Evolutionary conservation across 2,888 invertebrate genomes (phyloP), one percentile per base, ranked within the genome.

Genomic region (Lasioglossum vierecki): DNA sequence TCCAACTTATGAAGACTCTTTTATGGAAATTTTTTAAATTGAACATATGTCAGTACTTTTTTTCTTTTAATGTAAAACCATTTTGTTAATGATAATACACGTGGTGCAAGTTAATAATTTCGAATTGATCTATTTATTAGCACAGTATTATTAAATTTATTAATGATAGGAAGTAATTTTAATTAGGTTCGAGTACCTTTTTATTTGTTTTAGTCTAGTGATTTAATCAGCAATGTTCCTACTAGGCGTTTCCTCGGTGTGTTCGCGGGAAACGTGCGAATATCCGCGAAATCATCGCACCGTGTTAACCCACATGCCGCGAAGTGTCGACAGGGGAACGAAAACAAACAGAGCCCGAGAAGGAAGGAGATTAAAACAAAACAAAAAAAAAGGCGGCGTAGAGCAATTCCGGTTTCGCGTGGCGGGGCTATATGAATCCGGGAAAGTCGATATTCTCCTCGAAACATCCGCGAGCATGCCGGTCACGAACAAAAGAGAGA

Each of bases 401-500:
- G 60, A 60, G 26, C 60, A 60, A 60, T 30, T 60, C 60, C 13
- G 22, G 53, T 22, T 15, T 26, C 13, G 4, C 26, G 60, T 26
- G 60, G 26, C 60, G 60, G 26, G 60, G 15, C 30, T 6, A 53
- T 22, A 60, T 30, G 60, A 60, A 60, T 60, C 60, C 26, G 26
- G 60, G 39, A 35, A 30, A 15, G 39, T 66, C 18, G 35, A 66
- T 66, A 66, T 44, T 44, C 46, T 46, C n/a, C 35, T 26, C 60
- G 60, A 60, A 60, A 60, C 26, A 30, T 60, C 35, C 30, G 35
- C 66, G 35, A 35, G 35, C 66, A 66, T 35, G 60, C 35, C 18
- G 66, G 66, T 66, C 66, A 66, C 66, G 66, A 66, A 66, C 66
- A 35, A 66, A 35, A 66, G 60, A 60, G 35, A 66, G 30, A 30